Percentiles rank a stretch among this genome's conserved stretches.
phyloP scores from a whole-genome alignment of 2,113 vertebrate species.

The Cygnus buccinator region DNA sequence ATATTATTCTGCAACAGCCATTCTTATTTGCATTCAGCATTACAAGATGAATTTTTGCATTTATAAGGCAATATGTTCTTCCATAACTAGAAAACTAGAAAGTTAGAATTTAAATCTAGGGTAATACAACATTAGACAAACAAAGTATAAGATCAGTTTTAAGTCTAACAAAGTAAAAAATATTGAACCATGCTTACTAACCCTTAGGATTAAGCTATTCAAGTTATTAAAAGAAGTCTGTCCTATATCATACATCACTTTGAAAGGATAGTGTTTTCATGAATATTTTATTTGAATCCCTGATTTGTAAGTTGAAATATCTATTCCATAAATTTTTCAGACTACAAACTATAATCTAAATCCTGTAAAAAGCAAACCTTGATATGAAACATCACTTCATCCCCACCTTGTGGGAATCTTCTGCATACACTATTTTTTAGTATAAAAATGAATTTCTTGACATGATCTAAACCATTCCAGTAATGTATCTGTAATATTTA shows the following conservation, averaged over 20 bases:
- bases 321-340: neutral
- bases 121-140: neutral
- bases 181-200: neutral
- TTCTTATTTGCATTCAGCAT: neutral
- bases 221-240: neutral
- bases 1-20: neutral
- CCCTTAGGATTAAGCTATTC: neutral
- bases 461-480: neutral
- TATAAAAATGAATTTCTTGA: neutral
- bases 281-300: neutral
- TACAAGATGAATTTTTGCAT: neutral
- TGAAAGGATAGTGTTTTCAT: neutral
- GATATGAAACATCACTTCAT: neutral
- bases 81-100: neutral
- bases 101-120: neutral
- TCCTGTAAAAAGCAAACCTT: neutral
- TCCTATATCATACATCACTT: neutral
- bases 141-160: neutral
- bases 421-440: neutral
- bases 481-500: neutral
- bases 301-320: neutral
- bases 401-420: conserved; percentile 47
- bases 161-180: neutral
- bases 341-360: neutral
- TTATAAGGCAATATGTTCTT: neutral